phyloP scores from a whole-genome alignment of 1,140 invertebrate species.

The Mercenaria mercenaria region DNA sequence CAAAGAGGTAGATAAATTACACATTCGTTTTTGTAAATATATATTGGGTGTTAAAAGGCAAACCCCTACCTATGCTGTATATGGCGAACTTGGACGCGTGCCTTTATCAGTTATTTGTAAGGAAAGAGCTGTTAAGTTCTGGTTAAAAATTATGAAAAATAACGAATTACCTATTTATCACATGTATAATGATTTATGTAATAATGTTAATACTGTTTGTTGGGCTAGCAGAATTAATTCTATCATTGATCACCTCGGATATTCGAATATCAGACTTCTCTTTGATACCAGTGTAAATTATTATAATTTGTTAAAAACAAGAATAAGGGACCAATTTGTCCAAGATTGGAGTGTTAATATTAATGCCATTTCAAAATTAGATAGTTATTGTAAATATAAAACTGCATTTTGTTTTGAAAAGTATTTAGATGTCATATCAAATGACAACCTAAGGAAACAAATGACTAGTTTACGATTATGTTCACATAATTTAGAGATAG shows the following conservation, averaged over 20 bases:
- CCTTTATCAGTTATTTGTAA: conserved; percentile 36
- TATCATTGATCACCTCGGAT: not conserved
- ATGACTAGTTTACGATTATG: too few species aligned
- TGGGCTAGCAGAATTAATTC: not conserved
- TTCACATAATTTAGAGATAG: too few species aligned
- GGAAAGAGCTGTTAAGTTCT: conserved; percentile 29
- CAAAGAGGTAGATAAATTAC: conserved; percentile 26
- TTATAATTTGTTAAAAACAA: too few species aligned
- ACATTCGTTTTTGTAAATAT: conserved; percentile 38
- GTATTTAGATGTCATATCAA: too few species aligned
- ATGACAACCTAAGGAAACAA: too few species aligned
- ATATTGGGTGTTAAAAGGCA: conserved; percentile 24
- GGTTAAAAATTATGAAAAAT: conserved; percentile 16
- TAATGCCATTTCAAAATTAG: too few species aligned
- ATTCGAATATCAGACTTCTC: not conserved
- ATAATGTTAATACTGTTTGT: not conserved
- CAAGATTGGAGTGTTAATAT: too few species aligned
- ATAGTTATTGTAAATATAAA: too few species aligned
- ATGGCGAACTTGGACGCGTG: conserved; percentile 13
- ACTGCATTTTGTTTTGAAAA: too few species aligned
- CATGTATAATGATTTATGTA: conserved; percentile 21
- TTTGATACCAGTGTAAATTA: too few species aligned
- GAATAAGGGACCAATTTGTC: too few species aligned
- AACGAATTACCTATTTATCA: not conserved
- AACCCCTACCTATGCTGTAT: not conserved